These are phyloP conservation scores for Canis aureus DNA, from an alignment of 2,113 vertebrate genomes.

Conservation along the genomic window DNA sequence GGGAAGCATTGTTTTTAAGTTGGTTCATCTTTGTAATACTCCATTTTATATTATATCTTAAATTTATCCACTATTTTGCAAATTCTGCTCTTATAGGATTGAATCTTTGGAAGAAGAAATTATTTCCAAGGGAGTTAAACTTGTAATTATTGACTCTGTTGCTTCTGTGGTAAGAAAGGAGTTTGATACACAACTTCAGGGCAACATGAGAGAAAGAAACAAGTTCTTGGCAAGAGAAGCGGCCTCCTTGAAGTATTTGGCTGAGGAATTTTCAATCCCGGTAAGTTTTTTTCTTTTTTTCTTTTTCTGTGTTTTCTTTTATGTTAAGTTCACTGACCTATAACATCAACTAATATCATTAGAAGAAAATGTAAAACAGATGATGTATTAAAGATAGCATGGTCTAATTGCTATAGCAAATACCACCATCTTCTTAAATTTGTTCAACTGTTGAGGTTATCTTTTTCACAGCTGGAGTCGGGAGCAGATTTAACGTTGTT, in stretches of 20 bases:
- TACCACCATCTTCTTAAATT: not conserved
- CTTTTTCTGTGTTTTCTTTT: conserved; percentile 20
- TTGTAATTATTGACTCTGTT: conserved; percentile 92
- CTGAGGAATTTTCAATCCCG: conserved; percentile 92
- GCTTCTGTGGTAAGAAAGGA: conserved; percentile 94
- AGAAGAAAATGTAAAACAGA: conserved; percentile 63
- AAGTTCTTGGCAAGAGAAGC: conserved; percentile 90
- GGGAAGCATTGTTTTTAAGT: conserved; percentile 49
- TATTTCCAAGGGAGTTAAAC: conserved; percentile 89
- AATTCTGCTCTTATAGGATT: conserved; percentile 84
- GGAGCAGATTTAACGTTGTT: not conserved
- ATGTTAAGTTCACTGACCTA: conserved; percentile 54
- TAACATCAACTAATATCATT: conserved; percentile 60
- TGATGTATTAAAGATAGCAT: conserved; percentile 16
- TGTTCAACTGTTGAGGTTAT: conserved; percentile 27
- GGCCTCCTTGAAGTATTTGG: conserved; percentile 90
- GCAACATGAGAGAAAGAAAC: conserved; percentile 90
- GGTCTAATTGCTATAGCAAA: conserved; percentile 23
- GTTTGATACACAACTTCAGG: conserved; percentile 91
- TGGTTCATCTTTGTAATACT: not conserved
- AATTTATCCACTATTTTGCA: not conserved
- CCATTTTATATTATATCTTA: not conserved
- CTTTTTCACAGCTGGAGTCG: conserved; percentile 17
- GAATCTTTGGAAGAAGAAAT: conserved; percentile 92
- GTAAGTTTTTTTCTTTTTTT: conserved; percentile 86